Base-by-base conservation (phyloP, 2,113 vertebrate genomes). In the Scomber scombrus region DNA sequence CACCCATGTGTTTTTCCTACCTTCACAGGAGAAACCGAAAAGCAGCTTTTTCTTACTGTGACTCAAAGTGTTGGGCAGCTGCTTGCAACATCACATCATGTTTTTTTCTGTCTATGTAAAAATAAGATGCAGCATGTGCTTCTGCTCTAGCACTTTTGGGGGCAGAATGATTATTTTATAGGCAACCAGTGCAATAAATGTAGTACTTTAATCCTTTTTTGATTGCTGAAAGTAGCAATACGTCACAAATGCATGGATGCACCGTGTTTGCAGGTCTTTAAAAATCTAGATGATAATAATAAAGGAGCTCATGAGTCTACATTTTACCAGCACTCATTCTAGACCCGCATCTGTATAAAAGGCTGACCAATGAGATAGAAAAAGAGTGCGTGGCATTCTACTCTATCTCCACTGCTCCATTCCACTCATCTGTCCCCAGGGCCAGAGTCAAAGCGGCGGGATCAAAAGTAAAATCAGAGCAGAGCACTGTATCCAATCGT, bases 381-480 rank as follows among this genome's bases (percentile, higher is more conserved):
- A 80, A 78, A 74, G 71, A 84, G 73, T 62, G 85, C 67, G 63
- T 65, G 82, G 86, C 90, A 86, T 78, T 81, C 76, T 79, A 71
- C 75, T 89, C 66, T 83, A 84, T 88, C 76, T 88, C 66, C 10
- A 71, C 69, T 14, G 47, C 84, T 84, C 79, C 85, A 81, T 81
- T 92, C 80, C 84, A 64, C 85, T 88, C 88, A 88, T 92, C 85
- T 85, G 81, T 91, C 90, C 89, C 90, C 68, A 46, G 89, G 91
- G 92, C 88, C 88, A 76, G 82, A 88, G 89, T 83, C 78, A 40
- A 85, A 90, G 84, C 86, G 70, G 89, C 64, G 9, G 80, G 86
- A 94, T 93, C 92, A 92, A 90, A 92, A 93, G 85, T 90, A 85
- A 88, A 92, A 94, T 93, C 90, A 90, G 90, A 91, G 89, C 80